Base-by-base conservation (phyloP, 1,140 invertebrate genomes). In the Samia ricini region DNA sequence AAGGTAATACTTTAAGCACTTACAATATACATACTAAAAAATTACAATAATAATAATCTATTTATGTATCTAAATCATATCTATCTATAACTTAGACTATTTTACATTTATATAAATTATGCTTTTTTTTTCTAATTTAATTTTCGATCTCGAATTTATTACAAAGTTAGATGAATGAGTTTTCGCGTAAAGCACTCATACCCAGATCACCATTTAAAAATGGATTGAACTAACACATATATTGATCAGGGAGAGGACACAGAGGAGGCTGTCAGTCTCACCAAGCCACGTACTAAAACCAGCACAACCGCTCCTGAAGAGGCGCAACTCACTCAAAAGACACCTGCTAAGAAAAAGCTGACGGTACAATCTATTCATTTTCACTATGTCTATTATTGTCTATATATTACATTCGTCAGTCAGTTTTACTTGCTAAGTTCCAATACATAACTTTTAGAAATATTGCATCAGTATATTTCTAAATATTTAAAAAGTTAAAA, bases 271-370 rank as follows among this genome's bases (percentile, higher is more conserved):
- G 76, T 90, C 74, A 90, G 76, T 62, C 70, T 90, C 59, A 78
- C 77, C 69, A 88, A 90, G 61, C 88, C 88, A 36, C 81, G 80
- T 71, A 82, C 77, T 76, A 90, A 90, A 71, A 88, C 87, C 62
- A 88, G 83, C 81, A 89, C 88, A 52, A 89, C 86, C 29, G 86
- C 85, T 60, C 88, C 88, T 24, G 88, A 90, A 79, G 85, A 88
- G 63, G 86, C 86, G 63, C 78, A 85, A 68, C 82, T 90, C 51
- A 89, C 85, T 69, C 85, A 90, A 86, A 90, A 90, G 76, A 89
- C 83, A 76, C 85, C 85, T 63, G 76, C 81, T 64, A 81, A 85
- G 83, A 90, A 85, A 84, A 88, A 89, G 63, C 83, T 71, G 56
- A 89, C 85, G 88, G 88, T 90, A 90, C 66, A 63, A 57, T 66